Evolutionary conservation across 2,797 vertebrate genomes (phyloP).

Genomic region (Hoplostethus mediterraneus): DNA sequence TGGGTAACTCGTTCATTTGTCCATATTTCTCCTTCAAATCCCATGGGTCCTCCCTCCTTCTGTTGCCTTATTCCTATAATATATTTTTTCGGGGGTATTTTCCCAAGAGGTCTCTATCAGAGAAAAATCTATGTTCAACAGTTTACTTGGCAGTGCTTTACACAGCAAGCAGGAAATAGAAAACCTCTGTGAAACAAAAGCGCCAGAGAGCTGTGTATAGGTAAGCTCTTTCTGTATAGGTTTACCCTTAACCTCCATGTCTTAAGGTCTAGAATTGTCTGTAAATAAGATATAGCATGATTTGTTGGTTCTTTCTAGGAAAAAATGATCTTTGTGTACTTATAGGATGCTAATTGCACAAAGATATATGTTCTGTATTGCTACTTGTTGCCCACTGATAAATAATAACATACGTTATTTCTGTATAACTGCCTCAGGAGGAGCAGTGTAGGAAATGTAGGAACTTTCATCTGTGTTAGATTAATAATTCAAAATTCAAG

Average conservation of each 20-base stretch:
- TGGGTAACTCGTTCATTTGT: constrained; percentile 83
- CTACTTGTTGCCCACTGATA: background rate
- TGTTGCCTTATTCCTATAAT: constrained; percentile 78
- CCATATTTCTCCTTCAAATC: constrained; percentile 78
- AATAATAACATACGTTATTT: background rate
- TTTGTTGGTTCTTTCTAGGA: background rate
- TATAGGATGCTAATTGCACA: constrained; percentile 11
- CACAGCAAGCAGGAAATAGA: constrained; percentile 58
- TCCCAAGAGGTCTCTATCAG: constrained; percentile 78
- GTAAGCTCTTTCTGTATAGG: constrained; percentile 19
- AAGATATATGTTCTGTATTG: background rate
- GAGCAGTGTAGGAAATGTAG: too few relatives aligned
- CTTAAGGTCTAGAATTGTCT: background rate
- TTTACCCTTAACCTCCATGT: constrained; percentile 18
- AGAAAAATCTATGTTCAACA: constrained; percentile 76
- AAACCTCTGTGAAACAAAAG: constrained; percentile 42
- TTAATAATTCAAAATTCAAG: too few relatives aligned
- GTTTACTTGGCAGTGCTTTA: constrained; percentile 78
- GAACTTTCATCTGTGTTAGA: too few relatives aligned
- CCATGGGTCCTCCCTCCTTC: constrained; percentile 75
- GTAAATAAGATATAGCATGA: constrained; percentile 15
- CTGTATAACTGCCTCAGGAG: too few relatives aligned
- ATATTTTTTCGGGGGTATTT: constrained; percentile 69
- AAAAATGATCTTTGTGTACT: constrained; percentile 3
- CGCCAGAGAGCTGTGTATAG: constrained; percentile 25